Percentiles rank a stretch among this genome's conserved stretches.
Evolutionary conservation across 2,888 invertebrate species (phyloP).

Genomic region (Conistra vaccinii): DNA sequence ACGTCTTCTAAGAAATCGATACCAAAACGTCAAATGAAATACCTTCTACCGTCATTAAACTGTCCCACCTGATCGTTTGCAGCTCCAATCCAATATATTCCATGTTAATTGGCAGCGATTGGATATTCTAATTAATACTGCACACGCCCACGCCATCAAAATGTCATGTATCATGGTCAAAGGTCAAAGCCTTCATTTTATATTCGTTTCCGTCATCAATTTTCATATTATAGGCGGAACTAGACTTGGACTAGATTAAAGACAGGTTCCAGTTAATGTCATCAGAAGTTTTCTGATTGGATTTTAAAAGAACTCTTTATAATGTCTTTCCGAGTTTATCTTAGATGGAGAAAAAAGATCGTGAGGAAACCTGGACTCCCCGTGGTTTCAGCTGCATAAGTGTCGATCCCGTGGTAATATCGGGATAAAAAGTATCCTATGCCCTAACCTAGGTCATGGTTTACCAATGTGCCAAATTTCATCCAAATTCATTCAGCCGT

Average conservation of each 20-base stretch:
- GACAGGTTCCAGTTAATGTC: background rate
- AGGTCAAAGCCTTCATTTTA: conserved; percentile 55
- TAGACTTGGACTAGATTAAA: conserved; percentile 6
- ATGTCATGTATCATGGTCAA: conserved; percentile 58
- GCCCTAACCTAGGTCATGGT: too few relatives aligned
- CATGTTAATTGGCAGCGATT: conserved; percentile 22
- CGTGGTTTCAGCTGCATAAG: too few relatives aligned
- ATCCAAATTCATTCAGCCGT: too few relatives aligned
- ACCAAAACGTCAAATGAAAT: conserved; percentile 5
- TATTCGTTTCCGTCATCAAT: conserved; percentile 37
- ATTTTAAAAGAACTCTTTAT: background rate
- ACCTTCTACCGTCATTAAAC: conserved; percentile 11
- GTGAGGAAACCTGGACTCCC: too few relatives aligned
- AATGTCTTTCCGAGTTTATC: too few relatives aligned
- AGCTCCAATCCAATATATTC: conserved; percentile 26
- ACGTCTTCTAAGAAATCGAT: conserved; percentile 2
- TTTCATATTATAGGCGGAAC: background rate
- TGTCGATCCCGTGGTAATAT: too few relatives aligned
- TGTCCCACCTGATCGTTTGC: conserved; percentile 1
- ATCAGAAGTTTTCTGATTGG: background rate
- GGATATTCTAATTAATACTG: conserved; percentile 29
- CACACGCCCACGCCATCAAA: conserved; percentile 12
- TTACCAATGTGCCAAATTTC: too few relatives aligned
- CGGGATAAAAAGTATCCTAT: too few relatives aligned
- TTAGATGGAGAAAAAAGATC: too few relatives aligned